phyloP scores from a whole-genome alignment of 2,113 vertebrate genomes.

The Merops nubicus region DNA sequence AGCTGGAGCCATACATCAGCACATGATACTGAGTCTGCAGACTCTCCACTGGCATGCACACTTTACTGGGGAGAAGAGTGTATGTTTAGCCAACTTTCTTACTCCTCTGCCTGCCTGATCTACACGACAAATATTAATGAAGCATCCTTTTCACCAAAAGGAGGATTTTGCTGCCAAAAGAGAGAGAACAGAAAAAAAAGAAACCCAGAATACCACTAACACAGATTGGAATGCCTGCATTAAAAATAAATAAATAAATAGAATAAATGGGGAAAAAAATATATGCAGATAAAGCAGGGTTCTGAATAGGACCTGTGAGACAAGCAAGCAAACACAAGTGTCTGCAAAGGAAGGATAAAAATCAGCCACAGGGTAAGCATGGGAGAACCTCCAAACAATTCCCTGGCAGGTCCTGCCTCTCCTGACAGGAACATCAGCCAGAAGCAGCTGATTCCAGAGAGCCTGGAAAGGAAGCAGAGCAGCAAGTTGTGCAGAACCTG shows the following conservation, averaged over 20 bases:
- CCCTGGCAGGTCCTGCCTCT: not conserved
- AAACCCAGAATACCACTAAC: not conserved
- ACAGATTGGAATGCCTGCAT: not conserved
- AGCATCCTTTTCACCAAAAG: not conserved
- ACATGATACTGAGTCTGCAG: not conserved
- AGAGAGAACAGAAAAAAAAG: not conserved
- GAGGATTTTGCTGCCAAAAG: not conserved
- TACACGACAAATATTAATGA: not conserved
- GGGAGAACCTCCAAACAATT: not conserved
- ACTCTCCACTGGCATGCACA: not conserved
- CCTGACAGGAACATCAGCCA: not conserved
- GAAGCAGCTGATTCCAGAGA: not conserved
- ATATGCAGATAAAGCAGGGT: not conserved
- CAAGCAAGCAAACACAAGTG: not conserved
- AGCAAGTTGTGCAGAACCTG: not conserved
- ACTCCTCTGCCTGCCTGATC: not conserved
- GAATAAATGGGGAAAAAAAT: not conserved
- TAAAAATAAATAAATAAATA: not conserved
- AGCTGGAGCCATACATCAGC: not conserved
- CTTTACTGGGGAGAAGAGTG: not conserved
- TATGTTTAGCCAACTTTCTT: not conserved
- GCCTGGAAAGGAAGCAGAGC: rapidly evolving
- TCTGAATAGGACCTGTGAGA: not conserved
- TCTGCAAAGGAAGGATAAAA: not conserved
- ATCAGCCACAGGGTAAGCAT: not conserved